These are phyloP conservation scores for Holacanthella duospinosa DNA, from an alignment of 2,888 invertebrate genomes.

Conservation along the genomic window DNA sequence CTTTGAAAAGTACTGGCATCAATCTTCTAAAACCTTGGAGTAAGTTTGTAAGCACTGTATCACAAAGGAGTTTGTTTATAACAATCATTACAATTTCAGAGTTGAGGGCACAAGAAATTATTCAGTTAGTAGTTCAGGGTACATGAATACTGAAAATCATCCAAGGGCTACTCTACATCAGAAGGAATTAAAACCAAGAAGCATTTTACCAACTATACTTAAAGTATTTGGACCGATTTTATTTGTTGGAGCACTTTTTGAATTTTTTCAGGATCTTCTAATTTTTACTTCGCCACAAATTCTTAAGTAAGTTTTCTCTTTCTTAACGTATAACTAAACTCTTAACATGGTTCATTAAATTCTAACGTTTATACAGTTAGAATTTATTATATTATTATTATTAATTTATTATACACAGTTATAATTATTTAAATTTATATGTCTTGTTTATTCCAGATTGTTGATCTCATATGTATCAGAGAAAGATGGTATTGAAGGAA, in stretches of 20 bases:
- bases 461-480: conserved; percentile 40
- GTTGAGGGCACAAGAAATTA: no score
- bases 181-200: neutral
- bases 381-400: neutral
- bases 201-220: neutral
- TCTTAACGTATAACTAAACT: neutral
- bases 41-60: no score
- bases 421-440: no score
- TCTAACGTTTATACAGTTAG: neutral
- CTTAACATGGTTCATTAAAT: neutral
- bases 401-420: no score
- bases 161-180: neutral
- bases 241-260: conserved; percentile 70
- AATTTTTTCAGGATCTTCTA: conserved; percentile 71
- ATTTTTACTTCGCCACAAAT: conserved; percentile 85
- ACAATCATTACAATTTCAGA: no score
- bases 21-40: conserved; percentile 37
- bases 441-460: conserved; percentile 37
- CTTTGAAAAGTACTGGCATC: conserved; percentile 43
- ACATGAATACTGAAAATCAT: no score
- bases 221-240: conserved; percentile 44
- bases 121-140: neutral
- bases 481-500: conserved; percentile 23
- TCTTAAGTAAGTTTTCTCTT: conserved; percentile 59
- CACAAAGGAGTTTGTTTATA: no score